A percentile compares a stretch with the other conserved stretches of the same genome.
These are phyloP conservation scores for Epirrhoe alternata DNA, from an alignment of 2,888 invertebrate genomes.

Conservation along the genomic window DNA sequence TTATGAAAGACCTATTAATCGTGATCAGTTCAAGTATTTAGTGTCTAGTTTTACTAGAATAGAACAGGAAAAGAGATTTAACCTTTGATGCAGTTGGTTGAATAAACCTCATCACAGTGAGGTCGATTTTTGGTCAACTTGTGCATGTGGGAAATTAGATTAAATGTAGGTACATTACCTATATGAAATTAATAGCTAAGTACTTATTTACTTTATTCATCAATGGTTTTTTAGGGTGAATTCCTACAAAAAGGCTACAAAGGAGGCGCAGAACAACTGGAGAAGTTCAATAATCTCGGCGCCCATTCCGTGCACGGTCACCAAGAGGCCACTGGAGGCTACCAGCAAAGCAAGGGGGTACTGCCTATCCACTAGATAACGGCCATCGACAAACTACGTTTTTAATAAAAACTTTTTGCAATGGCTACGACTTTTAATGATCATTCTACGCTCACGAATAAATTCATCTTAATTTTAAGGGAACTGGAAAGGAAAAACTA, in stretches of 20 bases:
- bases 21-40: too few species aligned
- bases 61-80: too few species aligned
- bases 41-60: too few species aligned
- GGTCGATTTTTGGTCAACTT: too few species aligned
- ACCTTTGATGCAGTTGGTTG: too few species aligned
- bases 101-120: too few species aligned
- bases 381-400: constrained; percentile 16
- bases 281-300: constrained; percentile 86
- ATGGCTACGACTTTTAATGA: not conserved
- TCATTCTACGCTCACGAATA: not conserved
- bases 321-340: constrained; percentile 85
- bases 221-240: constrained; percentile 70
- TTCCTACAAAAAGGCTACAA: constrained; percentile 86
- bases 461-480: too few species aligned
- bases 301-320: constrained; percentile 86
- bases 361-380: constrained; percentile 76
- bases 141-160: too few species aligned
- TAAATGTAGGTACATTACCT: too few species aligned
- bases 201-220: not conserved
- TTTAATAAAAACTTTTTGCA: constrained; percentile 38
- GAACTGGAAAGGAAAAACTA: not conserved
- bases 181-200: not conserved
- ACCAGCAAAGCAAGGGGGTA: constrained; percentile 84
- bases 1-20: too few species aligned
- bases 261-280: constrained; percentile 83